phyloP scores from a whole-genome alignment of 2,888 invertebrate genomes.

The Drosophila borborema region DNA sequence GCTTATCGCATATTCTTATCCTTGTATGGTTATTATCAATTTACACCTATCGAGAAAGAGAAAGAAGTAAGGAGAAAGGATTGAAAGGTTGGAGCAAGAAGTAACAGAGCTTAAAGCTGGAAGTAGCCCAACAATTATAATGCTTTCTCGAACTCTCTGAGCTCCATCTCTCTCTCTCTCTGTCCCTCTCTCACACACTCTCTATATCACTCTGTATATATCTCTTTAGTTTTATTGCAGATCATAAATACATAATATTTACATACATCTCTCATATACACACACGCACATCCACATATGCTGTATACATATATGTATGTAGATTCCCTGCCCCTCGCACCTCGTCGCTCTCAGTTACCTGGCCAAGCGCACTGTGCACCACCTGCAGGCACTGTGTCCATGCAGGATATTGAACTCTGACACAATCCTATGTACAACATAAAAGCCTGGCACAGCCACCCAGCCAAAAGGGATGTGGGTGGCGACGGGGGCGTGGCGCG shows the following conservation, averaged over 20 bases:
- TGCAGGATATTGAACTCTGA: constrained; percentile 80
- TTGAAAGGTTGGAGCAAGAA: background rate
- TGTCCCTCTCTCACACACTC: background rate
- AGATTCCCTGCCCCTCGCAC: background rate
- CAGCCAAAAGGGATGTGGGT: background rate
- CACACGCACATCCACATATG: background rate
- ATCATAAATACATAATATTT: background rate
- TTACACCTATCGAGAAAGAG: background rate
- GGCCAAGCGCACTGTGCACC: constrained; percentile 24
- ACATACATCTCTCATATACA: background rate
- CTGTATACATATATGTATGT: background rate
- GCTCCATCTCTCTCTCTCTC: background rate
- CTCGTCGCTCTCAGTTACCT: constrained; percentile 10
- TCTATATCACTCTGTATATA: background rate
- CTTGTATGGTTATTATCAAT: background rate
- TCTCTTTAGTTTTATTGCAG: background rate
- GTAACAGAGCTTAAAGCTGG: background rate
- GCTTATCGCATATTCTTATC: background rate
- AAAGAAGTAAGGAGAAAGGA: background rate
- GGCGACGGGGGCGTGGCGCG: background rate
- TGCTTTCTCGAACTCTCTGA: too few species aligned
- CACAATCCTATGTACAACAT: constrained; percentile 66
- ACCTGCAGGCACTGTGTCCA: constrained; percentile 54
- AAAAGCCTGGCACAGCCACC: constrained; percentile 1
- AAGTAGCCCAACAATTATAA: background rate